Conservation (phyloP, 2,888 invertebrate species). For the Heliconius charithonia region DNA sequence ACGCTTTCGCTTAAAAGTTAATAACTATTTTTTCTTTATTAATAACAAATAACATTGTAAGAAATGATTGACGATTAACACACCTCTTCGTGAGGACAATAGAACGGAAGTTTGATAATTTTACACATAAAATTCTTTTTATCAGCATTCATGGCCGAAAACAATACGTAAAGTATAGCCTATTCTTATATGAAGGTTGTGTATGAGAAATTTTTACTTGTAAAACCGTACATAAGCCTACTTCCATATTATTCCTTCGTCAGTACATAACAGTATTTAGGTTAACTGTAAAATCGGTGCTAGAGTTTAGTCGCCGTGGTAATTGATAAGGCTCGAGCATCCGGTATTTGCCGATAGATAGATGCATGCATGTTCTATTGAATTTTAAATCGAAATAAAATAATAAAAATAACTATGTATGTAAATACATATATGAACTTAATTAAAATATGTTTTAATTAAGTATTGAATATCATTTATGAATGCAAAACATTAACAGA, state of each 20-base stretch:
- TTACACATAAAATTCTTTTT: constrained; percentile 50
- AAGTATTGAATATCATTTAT: background rate
- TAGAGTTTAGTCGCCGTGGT: background rate
- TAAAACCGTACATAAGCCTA: constrained; percentile 16
- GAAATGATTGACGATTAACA: constrained; percentile 55
- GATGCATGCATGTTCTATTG: background rate
- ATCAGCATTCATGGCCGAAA: constrained; percentile 58
- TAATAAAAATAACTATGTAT: too few species aligned
- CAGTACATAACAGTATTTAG: constrained; percentile 18
- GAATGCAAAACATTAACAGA: background rate
- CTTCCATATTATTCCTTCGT: constrained; percentile 19
- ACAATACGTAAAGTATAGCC: constrained; percentile 56
- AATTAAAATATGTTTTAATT: too few species aligned
- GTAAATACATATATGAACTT: background rate
- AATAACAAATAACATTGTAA: constrained; percentile 33
- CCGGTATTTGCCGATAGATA: constrained; percentile 4
- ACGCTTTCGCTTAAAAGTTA: constrained; percentile 18
- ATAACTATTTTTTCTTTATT: background rate
- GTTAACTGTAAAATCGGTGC: constrained; percentile 15
- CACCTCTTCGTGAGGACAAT: constrained; percentile 56
- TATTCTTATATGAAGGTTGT: constrained; percentile 52
- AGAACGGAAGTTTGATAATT: constrained; percentile 58
- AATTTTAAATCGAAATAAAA: background rate
- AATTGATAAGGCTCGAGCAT: constrained; percentile 14
- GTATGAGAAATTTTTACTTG: constrained; percentile 23